Evolutionary conservation across 2,113 vertebrate genomes (phyloP).

Genomic region (Tricholaema leucomelas): DNA sequence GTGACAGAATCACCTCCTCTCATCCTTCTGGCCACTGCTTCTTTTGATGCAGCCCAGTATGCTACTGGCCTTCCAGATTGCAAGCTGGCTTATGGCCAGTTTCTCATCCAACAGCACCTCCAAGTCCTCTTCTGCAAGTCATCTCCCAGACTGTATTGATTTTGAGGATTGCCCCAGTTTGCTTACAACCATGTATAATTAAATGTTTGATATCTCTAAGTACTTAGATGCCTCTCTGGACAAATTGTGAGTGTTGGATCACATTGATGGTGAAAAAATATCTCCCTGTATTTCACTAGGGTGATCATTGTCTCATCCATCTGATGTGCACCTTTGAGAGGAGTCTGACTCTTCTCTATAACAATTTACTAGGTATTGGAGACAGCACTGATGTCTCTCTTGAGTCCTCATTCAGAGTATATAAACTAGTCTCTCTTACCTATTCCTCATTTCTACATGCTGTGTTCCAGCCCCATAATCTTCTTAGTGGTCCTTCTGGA

Average conservation of each 20-base stretch:
- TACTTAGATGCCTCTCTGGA: not conserved
- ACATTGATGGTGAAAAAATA: not conserved
- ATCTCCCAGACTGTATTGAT: too few species aligned
- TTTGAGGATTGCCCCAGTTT: not conserved
- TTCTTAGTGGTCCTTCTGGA: not conserved
- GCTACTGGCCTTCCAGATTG: too few species aligned
- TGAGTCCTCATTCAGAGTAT: not conserved
- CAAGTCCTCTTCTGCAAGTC: too few species aligned
- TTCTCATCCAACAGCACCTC: too few species aligned
- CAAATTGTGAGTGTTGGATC: not conserved
- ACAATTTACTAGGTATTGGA: not conserved
- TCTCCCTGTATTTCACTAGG: not conserved
- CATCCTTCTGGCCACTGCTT: too few species aligned
- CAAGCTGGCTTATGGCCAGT: too few species aligned
- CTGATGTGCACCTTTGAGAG: not conserved
- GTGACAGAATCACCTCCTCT: too few species aligned
- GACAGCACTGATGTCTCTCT: not conserved
- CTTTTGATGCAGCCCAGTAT: too few species aligned
- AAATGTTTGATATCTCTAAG: not conserved
- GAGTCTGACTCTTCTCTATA: not conserved
- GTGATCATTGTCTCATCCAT: not conserved
- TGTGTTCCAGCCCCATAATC: not conserved
- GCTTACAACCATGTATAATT: not conserved
- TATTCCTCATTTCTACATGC: not conserved
- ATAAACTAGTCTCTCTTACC: not conserved